phyloP scores from a whole-genome alignment of 2,113 vertebrate genomes.

The Myotis brandtii region DNA sequence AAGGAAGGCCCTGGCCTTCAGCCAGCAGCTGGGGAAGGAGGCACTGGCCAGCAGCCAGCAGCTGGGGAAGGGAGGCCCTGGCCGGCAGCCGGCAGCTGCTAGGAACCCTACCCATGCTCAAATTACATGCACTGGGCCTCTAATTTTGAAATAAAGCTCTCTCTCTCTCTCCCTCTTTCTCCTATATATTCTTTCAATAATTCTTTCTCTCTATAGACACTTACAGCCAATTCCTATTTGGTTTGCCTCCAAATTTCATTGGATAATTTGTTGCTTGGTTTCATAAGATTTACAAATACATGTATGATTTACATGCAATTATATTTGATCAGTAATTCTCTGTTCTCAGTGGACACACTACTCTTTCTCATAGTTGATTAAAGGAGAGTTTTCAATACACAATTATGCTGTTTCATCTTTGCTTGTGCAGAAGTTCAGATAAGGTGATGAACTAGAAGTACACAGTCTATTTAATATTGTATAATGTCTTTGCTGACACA shows the following conservation, averaged over 20 bases:
- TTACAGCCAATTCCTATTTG: background rate
- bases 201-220: background rate
- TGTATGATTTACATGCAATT: slow-evolving; percentile 20
- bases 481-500: slow-evolving; percentile 22
- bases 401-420: slow-evolving; percentile 41
- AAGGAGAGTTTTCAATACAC: background rate
- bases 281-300: slow-evolving; percentile 15
- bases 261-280: slow-evolving; percentile 7
- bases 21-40: too few relatives aligned
- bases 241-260: background rate
- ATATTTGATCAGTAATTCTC: slow-evolving; percentile 17
- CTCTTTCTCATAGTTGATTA: background rate
- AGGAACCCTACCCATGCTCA: too few relatives aligned
- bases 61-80: too few relatives aligned
- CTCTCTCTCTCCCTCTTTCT: background rate
- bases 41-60: too few relatives aligned
- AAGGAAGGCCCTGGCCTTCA: too few relatives aligned
- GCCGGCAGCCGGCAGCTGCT: too few relatives aligned
- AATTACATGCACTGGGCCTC: too few relatives aligned
- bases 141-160: background rate
- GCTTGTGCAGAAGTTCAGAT: slow-evolving; percentile 1
- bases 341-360: background rate
- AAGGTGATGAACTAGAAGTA: slow-evolving; percentile 34
- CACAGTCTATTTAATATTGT: slow-evolving; percentile 5
- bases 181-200: background rate